phyloP scores from a whole-genome alignment of 2,797 vertebrate genomes.

The Nannoperca obscura region DNA sequence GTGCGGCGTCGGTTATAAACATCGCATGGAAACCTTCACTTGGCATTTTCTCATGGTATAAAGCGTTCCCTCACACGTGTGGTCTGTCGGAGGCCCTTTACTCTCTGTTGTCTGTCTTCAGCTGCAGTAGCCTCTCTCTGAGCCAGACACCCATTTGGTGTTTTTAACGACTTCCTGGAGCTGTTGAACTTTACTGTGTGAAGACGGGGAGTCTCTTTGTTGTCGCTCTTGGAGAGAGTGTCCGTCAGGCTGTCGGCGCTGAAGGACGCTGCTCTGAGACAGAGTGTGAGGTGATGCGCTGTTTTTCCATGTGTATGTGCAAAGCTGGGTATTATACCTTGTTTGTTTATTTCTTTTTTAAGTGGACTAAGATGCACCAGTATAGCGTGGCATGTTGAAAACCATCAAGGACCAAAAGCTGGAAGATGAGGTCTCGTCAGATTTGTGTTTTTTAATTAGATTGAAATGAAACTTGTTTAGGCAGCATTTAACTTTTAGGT shows the following conservation, averaged over 20 bases:
- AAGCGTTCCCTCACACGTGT: not conserved
- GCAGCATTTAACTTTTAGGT: not conserved
- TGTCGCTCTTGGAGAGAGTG: slow-evolving; percentile 32
- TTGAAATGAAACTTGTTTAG: no score
- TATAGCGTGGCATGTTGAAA: not conserved
- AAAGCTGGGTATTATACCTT: not conserved
- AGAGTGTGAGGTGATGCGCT: not conserved
- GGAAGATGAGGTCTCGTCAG: not conserved
- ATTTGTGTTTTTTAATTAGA: not conserved
- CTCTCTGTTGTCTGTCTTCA: slow-evolving; percentile 7
- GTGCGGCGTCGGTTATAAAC: not conserved
- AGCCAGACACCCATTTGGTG: slow-evolving; percentile 29
- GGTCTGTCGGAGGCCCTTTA: no score
- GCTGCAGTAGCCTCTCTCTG: not conserved
- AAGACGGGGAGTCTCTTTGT: slow-evolving; percentile 50
- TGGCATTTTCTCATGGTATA: not conserved
- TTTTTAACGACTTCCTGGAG: slow-evolving; percentile 46
- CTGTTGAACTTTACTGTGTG: slow-evolving; percentile 27
- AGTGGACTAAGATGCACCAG: not conserved
- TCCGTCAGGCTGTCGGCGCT: slow-evolving; percentile 1
- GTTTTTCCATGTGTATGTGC: slow-evolving; percentile 9
- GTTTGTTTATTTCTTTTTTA: not conserved
- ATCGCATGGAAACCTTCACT: not conserved
- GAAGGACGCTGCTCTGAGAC: not conserved
- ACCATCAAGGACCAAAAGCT: not conserved